Evolutionary conservation across 2,888 invertebrate species (phyloP).

Genomic region (Sesia apiformis): DNA sequence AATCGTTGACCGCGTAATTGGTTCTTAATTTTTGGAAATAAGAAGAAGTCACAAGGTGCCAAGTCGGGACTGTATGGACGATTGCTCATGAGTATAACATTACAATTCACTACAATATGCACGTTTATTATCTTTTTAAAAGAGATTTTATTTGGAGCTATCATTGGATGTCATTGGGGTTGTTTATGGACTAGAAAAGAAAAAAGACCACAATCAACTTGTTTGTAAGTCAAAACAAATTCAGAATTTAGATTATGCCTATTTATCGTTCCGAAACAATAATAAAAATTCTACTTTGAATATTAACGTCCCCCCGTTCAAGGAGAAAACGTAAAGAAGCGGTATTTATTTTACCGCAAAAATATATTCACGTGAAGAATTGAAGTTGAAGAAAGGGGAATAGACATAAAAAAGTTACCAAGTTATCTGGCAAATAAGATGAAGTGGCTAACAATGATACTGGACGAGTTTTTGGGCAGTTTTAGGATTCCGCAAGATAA

Average conservation of each 20-base stretch:
- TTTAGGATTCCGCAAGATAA: neutral
- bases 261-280: neutral
- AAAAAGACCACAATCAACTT: no score
- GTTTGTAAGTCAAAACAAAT: no score
- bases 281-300: neutral
- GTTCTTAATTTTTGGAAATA: no score
- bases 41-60: no score
- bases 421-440: conserved; percentile 5
- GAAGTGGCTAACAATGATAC: neutral
- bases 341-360: neutral
- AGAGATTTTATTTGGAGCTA: no score
- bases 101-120: no score
- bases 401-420: conserved; percentile 7
- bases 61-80: no score
- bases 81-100: no score
- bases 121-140: no score
- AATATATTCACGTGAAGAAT: neutral
- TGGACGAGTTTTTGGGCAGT: neutral
- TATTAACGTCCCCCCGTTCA: neutral
- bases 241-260: neutral
- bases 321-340: neutral
- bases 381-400: neutral
- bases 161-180: no score
- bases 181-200: no score
- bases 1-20: no score